Evolutionary conservation across 2,797 vertebrate genomes (phyloP), one percentile per base, ranked within the genome.

Genomic region (Ctenopoma multispine): DNA sequence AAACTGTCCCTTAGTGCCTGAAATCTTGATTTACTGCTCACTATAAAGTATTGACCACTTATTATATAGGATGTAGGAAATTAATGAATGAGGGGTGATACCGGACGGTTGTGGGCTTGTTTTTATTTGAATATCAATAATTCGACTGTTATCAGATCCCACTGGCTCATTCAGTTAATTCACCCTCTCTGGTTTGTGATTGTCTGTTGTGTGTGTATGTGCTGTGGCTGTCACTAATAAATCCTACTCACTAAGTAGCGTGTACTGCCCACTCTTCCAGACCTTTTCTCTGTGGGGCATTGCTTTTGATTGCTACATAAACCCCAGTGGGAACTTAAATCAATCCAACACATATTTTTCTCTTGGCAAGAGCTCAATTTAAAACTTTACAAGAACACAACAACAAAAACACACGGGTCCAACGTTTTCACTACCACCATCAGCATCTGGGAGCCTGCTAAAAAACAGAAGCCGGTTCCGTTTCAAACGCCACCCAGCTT

Each of bases 181-280:
- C 49, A 64, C 21, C 58, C 48, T n/a, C 17, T 29, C 11, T 50
- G 21, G 65, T 20, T 29, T 79, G 53, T 43, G 56, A 75, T 21
- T 57, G 29, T 48, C 38, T 58, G 31, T 44, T 64, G 43, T 83
- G 62, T 66, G 20, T n/a, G 15, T 18, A 44, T 77, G 53, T 69
- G 48, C 67, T 69, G 24, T 50, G 62, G 72, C 75, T 78, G 48
- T 71, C 71, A 58, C 70, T 66, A 80, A 77, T 81, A 80, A 81
- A 84, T 70, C 77, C 51, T 73, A 44, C 15, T 44, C 44, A 8
- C 18, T 63, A 77, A 80, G 55, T 56, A 46, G 60, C n/a, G 27
- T 58, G 60, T 41, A 18, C 48, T 59, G 69, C 79, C 63, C 60
- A 66, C 69, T 81, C 57, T 47, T 41, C 55, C 44, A 69, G 56